These are phyloP conservation scores for Lutjanus erythropterus DNA, from an alignment of 2,113 vertebrate genomes.

Conservation along the genomic window DNA sequence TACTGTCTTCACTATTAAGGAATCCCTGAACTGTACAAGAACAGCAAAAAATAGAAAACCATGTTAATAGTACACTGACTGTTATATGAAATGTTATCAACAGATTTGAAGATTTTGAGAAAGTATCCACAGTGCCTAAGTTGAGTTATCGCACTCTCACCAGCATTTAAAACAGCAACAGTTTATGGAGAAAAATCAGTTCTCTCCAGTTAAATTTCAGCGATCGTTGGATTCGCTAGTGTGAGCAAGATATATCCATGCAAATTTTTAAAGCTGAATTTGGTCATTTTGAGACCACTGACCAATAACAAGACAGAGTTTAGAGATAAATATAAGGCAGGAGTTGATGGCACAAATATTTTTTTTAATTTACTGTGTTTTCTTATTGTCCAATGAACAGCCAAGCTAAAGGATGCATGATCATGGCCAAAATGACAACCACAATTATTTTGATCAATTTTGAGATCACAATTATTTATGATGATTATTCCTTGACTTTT, in stretches of 20 bases:
- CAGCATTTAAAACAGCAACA: not conserved
- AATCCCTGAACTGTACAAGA: not conserved
- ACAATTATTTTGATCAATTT: too few relatives aligned
- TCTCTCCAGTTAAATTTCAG: not conserved
- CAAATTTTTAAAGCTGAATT: not conserved
- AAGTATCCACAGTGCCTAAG: not conserved
- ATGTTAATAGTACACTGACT: not conserved
- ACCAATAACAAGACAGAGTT: not conserved
- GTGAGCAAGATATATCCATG: not conserved
- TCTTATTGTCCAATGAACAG: not conserved
- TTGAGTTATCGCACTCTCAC: not conserved
- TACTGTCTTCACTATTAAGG: not conserved
- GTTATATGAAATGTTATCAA: not conserved
- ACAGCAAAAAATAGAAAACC: not conserved
- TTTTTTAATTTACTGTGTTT: not conserved
- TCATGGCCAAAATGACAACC: too few relatives aligned
- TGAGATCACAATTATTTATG: too few relatives aligned
- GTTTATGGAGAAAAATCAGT: not conserved
- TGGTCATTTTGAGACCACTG: too few relatives aligned
- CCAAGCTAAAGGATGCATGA: too few relatives aligned
- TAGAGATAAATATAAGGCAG: not conserved
- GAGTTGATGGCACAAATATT: too few relatives aligned
- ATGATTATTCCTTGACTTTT: too few relatives aligned
- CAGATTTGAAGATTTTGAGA: not conserved
- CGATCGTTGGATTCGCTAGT: not conserved